Evolutionary conservation across 2,113 vertebrate species (phyloP).

Genomic region (Anser cygnoides): DNA sequence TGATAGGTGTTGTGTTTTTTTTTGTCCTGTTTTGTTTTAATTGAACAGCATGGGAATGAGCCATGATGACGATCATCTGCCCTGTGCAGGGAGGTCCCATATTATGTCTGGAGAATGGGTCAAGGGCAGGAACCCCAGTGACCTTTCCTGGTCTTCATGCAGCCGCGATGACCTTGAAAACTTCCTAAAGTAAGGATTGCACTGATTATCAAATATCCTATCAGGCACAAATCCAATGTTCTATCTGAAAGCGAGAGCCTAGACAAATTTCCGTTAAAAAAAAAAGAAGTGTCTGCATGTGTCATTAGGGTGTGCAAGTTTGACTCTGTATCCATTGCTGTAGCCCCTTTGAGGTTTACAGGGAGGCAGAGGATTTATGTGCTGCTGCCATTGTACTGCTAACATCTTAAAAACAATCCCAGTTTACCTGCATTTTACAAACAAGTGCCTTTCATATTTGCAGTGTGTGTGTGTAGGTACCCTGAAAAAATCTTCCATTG

Average conservation of each 20-base stretch:
- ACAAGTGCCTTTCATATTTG: neutral
- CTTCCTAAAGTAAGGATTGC: conserved; percentile 89
- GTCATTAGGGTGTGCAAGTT: neutral
- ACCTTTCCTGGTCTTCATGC: conserved; percentile 96
- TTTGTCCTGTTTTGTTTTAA: conserved; percentile 29
- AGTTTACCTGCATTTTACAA: neutral
- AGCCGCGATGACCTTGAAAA: conserved; percentile 93
- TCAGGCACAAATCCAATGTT: neutral
- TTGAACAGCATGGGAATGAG: conserved; percentile 92
- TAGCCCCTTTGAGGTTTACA: neutral
- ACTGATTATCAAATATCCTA: neutral
- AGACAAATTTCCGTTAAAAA: neutral
- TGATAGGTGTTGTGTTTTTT: neutral
- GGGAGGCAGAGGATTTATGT: neutral
- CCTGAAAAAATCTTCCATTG: neutral
- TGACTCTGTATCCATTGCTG: neutral
- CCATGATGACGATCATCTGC: conserved; percentile 91
- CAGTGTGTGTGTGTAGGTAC: neutral
- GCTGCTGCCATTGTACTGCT: neutral
- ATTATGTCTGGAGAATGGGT: conserved; percentile 99
- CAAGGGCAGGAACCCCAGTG: conserved; percentile 95
- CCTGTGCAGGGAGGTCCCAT: conserved; percentile 90
- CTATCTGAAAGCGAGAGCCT: neutral
- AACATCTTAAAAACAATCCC: neutral
- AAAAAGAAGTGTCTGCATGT: neutral